A percentile compares a stretch with the other conserved stretches of the same genome.
Evolutionary conservation across 2,888 invertebrate genomes (phyloP).

Genomic region (Caenorhabditis sp.): DNA sequence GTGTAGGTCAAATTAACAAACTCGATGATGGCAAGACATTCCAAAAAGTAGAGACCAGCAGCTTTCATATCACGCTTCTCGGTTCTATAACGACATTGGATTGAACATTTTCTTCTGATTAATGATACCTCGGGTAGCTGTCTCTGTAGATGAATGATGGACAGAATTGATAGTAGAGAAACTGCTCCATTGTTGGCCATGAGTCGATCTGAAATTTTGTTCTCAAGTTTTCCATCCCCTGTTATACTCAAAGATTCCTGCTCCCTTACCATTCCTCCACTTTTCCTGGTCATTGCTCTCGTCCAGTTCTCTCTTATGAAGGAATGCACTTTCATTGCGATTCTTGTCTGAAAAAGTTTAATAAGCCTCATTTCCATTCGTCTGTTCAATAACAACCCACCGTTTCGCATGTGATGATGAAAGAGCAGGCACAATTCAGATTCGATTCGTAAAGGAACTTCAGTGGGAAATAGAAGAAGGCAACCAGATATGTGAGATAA

Average conservation of each 20-base stretch:
- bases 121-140: constrained; percentile 76
- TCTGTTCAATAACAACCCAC: constrained; percentile 66
- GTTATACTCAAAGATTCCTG: too few species aligned
- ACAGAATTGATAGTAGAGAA: constrained; percentile 80
- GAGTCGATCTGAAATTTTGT: constrained; percentile 52
- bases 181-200: constrained; percentile 79
- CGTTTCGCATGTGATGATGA: constrained; percentile 83
- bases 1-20: constrained; percentile 91
- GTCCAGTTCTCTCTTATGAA: constrained; percentile 80
- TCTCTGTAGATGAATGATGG: constrained; percentile 82
- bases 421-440: constrained; percentile 81
- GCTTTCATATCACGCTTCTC: constrained; percentile 61
- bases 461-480: constrained; percentile 79
- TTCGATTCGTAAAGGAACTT: constrained; percentile 77
- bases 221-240: too few species aligned
- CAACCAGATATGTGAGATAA: constrained; percentile 75
- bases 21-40: constrained; percentile 89
- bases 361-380: constrained; percentile 13
- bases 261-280: constrained; percentile 32
- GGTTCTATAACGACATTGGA: constrained; percentile 35
- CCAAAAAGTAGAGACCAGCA: constrained; percentile 73
- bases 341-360: constrained; percentile 77
- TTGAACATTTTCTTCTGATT: not conserved
- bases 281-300: constrained; percentile 72
- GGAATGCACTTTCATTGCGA: constrained; percentile 82